phyloP scores from a whole-genome alignment of 2,888 invertebrate species.

The Ashinkailepas kermadecensis region DNA sequence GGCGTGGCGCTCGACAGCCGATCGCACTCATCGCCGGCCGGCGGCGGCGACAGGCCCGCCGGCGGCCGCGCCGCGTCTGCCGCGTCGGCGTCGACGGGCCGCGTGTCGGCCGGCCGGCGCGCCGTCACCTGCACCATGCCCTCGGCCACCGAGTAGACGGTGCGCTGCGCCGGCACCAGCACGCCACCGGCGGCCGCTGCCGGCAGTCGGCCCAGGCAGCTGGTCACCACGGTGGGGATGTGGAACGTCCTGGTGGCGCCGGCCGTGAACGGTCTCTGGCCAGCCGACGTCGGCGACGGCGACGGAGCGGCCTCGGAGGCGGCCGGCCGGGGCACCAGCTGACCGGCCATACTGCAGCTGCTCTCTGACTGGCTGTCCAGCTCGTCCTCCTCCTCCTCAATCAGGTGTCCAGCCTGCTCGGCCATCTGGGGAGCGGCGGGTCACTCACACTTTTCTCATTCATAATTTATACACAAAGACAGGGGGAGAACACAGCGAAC shows the following conservation, averaged over 20 bases:
- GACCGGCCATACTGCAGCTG: background rate
- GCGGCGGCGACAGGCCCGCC: background rate
- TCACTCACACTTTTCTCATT: too few relatives aligned
- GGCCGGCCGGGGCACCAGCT: background rate
- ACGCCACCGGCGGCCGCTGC: background rate
- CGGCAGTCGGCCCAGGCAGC: background rate
- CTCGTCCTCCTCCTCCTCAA: constrained; percentile 9
- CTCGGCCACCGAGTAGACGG: background rate
- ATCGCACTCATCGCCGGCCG: background rate
- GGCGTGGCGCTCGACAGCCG: background rate
- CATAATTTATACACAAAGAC: too few relatives aligned
- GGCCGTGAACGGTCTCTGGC: background rate
- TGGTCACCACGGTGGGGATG: background rate
- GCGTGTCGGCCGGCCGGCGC: background rate
- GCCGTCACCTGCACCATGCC: background rate
- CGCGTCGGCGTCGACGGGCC: background rate
- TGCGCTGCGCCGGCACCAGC: background rate
- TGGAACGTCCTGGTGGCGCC: constrained; percentile 1
- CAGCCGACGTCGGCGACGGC: too few relatives aligned
- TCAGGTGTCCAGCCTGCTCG: background rate
- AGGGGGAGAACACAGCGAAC: too few relatives aligned
- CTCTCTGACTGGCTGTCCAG: background rate
- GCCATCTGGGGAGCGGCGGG: background rate
- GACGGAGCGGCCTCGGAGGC: background rate
- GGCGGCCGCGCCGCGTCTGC: too few relatives aligned